A percentile compares a stretch with the other conserved stretches of the same genome.
These are phyloP conservation scores for Meriones psammophilus DNA, from an alignment of 2,797 vertebrate species.

Conservation along the genomic window DNA sequence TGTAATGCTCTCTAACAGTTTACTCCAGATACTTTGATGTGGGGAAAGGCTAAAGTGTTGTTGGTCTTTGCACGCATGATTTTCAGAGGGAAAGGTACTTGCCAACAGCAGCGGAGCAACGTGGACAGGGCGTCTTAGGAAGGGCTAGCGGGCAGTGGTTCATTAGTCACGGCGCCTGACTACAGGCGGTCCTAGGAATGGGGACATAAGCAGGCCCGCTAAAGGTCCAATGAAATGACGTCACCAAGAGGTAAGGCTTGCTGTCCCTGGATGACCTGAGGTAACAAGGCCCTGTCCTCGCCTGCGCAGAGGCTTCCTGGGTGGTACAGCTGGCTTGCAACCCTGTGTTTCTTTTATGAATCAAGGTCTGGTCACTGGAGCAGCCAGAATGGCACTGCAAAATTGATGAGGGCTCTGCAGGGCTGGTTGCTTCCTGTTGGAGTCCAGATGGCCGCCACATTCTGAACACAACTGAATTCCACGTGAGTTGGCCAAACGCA, in stretches of 20 bases:
- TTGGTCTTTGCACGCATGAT: background rate
- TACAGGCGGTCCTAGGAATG: background rate
- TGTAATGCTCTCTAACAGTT: background rate
- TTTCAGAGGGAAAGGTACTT: background rate
- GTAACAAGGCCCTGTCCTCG: background rate
- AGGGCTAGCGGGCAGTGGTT: accelerated
- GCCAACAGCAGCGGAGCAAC: accelerated
- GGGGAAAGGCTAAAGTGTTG: background rate
- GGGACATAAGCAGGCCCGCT: background rate
- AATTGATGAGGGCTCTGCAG: constrained; percentile 98
- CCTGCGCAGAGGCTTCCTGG: background rate
- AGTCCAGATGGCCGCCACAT: constrained; percentile 99
- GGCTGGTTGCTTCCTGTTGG: constrained; percentile 97
- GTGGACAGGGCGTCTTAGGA: background rate
- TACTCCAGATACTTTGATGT: background rate
- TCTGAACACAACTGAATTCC: constrained; percentile 99
- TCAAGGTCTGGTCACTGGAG: constrained; percentile 98
- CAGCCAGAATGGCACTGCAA: constrained; percentile 98
- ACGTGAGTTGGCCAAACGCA: constrained; percentile 96
- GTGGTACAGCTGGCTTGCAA: accelerated
- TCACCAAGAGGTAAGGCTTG: constrained; percentile 81
- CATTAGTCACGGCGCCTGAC: background rate
- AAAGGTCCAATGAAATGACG: background rate
- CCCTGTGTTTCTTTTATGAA: background rate
- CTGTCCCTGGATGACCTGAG: constrained; percentile 80